phyloP scores from a whole-genome alignment of 92 coral and sea anemone species.

The Umimayanthus chanpuru region DNA sequence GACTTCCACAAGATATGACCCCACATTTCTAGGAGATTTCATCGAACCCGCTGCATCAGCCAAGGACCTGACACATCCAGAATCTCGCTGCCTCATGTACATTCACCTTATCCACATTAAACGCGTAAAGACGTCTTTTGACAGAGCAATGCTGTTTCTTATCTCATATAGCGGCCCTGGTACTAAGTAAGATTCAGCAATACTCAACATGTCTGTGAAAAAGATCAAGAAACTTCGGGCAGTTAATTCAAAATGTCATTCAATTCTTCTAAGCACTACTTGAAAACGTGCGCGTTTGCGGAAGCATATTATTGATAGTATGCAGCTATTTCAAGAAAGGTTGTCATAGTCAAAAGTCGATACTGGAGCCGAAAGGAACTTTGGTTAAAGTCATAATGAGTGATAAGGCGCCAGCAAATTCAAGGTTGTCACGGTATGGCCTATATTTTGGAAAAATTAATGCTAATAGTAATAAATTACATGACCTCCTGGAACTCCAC shows the following conservation, averaged over 20 bases:
- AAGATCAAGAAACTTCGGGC: slow-evolving; percentile 54
- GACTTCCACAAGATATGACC: background rate
- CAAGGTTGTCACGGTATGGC: too few relatives aligned
- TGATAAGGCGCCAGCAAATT: too few relatives aligned
- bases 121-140: slow-evolving; percentile 45
- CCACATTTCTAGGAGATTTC: slow-evolving; percentile 42
- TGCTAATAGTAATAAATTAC: too few relatives aligned
- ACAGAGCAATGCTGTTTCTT: slow-evolving; percentile 20
- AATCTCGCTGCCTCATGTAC: slow-evolving; percentile 39
- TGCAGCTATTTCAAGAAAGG: too few relatives aligned
- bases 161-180: slow-evolving; percentile 50
- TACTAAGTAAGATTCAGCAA: slow-evolving; percentile 47
- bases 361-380: too few relatives aligned
- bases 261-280: too few relatives aligned
- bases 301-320: too few relatives aligned
- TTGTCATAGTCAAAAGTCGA: too few relatives aligned
- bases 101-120: slow-evolving; percentile 58
- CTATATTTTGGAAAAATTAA: too few relatives aligned
- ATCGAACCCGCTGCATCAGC: slow-evolving; percentile 51
- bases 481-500: too few relatives aligned
- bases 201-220: slow-evolving; percentile 51
- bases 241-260: slow-evolving; percentile 47
- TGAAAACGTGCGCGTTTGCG: too few relatives aligned
- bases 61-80: slow-evolving; percentile 37
- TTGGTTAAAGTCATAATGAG: too few relatives aligned